These are phyloP conservation scores for Cryptocephalus moraei DNA, from an alignment of 2,888 invertebrate species.

Conservation along the genomic window DNA sequence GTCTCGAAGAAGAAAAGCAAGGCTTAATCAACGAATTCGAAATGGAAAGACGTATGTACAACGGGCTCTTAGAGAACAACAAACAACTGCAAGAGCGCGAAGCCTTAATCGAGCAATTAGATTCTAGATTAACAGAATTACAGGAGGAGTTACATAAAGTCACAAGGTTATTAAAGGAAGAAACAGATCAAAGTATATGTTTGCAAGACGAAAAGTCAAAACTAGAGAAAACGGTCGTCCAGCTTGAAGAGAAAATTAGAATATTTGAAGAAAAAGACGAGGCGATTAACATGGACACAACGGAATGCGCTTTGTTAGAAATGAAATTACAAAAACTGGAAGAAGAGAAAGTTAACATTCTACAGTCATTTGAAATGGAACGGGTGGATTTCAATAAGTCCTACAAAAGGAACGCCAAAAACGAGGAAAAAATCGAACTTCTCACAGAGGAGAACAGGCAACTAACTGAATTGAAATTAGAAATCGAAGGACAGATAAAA, in stretches of 20 bases:
- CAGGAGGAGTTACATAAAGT: conserved; percentile 3
- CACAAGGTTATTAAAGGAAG: conserved; percentile 6
- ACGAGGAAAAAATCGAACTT: conserved; percentile 6
- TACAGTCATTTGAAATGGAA: conserved; percentile 16
- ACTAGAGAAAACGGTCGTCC: conserved; percentile 12
- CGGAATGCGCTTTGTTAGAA: conserved; percentile 14
- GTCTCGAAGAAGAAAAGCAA: conserved; percentile 14
- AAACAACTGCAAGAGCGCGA: conserved; percentile 14
- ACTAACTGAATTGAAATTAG: conserved; percentile 4
- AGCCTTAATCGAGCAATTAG: conserved; percentile 10
- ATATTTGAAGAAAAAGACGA: conserved; percentile 17
- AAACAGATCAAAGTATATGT: conserved; percentile 3
- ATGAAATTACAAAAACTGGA: conserved; percentile 18
- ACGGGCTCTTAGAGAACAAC: conserved; percentile 12
- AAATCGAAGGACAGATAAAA: conserved; percentile 4
- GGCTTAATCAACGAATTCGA: conserved; percentile 14
- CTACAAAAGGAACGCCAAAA: conserved; percentile 3
- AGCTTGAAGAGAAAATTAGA: conserved; percentile 10
- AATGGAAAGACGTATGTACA: conserved; percentile 16
- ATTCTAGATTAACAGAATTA: conserved; percentile 6
- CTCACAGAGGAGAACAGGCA: conserved; percentile 9
- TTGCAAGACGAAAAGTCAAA: conserved; percentile 10
- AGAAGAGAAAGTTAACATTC: conserved; percentile 16
- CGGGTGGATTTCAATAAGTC: conserved; percentile 10
- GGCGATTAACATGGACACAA: conserved; percentile 11